Evolutionary conservation across 37 sponge, comb jelly and placozoan species (phyloP).

Genomic region (Aphrocallistes beatrix): DNA sequence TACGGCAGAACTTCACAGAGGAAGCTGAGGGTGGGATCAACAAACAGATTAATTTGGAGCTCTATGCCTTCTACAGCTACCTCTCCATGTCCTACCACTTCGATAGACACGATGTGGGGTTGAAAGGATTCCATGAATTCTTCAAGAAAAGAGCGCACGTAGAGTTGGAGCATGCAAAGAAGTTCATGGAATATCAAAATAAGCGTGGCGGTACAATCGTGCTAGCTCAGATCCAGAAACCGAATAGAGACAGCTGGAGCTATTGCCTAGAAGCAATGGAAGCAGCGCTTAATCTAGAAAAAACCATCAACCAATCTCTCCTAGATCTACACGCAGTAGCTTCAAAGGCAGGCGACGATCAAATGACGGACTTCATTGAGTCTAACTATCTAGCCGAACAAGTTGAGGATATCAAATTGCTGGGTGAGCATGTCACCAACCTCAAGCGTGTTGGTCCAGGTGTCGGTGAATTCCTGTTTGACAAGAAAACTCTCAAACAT

Average conservation of each 20-base stretch:
- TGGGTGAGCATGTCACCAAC: slow-evolving; percentile 37
- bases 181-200: slow-evolving; percentile 67
- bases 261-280: slow-evolving; percentile 56
- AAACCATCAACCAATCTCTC: slow-evolving; percentile 62
- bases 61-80: slow-evolving; percentile 77
- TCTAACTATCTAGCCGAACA: slow-evolving; percentile 33
- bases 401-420: slow-evolving; percentile 43
- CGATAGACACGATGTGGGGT: slow-evolving; percentile 65
- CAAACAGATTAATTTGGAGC: slow-evolving; percentile 78
- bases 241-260: slow-evolving; percentile 62
- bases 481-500: slow-evolving; percentile 23
- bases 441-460: slow-evolving; percentile 45
- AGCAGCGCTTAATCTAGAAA: slow-evolving; percentile 57
- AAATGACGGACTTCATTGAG: slow-evolving; percentile 39
- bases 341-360: slow-evolving; percentile 42
- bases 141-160: slow-evolving; percentile 60
- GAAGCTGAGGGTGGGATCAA: slow-evolving; percentile 68
- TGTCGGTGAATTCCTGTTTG: slow-evolving; percentile 53
- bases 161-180: slow-evolving; percentile 69
- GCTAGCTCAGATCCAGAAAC: slow-evolving; percentile 57
- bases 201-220: slow-evolving; percentile 55
- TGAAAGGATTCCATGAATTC: slow-evolving; percentile 48
- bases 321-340: slow-evolving; percentile 65
- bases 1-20: slow-evolving; percentile 63
- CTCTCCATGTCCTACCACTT: slow-evolving; percentile 68